Evolutionary conservation across 2,113 vertebrate species (phyloP).

Genomic region (Sturnus vulgaris): DNA sequence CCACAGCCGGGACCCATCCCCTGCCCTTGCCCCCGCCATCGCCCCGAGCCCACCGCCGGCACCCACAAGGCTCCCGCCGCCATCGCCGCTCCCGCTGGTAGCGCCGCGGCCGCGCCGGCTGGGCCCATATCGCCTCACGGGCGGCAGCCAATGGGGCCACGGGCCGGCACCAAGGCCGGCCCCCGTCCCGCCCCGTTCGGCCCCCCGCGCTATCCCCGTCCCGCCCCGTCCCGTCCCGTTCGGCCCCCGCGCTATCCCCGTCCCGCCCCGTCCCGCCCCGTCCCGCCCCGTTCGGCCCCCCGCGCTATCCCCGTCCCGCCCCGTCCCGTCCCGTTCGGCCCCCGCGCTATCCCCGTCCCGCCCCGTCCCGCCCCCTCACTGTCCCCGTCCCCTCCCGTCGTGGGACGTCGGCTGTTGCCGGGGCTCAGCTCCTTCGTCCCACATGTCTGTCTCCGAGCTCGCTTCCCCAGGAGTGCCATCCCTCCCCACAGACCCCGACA

Average conservation of each 20-base stretch:
- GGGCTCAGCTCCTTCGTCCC: accelerated
- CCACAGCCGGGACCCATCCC: too few relatives aligned
- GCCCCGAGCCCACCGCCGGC: not conserved
- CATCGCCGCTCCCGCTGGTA: not conserved
- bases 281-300: too few relatives aligned
- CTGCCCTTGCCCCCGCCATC: not conserved
- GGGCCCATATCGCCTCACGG: not conserved
- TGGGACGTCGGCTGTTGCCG: accelerated
- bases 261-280: not conserved
- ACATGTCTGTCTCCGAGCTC: accelerated
- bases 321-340: too few relatives aligned
- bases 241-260: too few relatives aligned
- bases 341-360: too few relatives aligned
- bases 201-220: too few relatives aligned
- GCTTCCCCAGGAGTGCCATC: accelerated
- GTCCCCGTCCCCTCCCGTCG: not conserved
- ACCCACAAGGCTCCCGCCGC: not conserved
- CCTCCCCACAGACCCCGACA: accelerated
- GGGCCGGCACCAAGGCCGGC: not conserved
- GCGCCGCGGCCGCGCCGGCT: not conserved
- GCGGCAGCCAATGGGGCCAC: not conserved
- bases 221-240: too few relatives aligned
- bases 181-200: not conserved
- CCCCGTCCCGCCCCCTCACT: too few relatives aligned
- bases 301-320: too few relatives aligned